Evolutionary conservation across 1,140 invertebrate species (phyloP).

Genomic region (Orius laevigatus): DNA sequence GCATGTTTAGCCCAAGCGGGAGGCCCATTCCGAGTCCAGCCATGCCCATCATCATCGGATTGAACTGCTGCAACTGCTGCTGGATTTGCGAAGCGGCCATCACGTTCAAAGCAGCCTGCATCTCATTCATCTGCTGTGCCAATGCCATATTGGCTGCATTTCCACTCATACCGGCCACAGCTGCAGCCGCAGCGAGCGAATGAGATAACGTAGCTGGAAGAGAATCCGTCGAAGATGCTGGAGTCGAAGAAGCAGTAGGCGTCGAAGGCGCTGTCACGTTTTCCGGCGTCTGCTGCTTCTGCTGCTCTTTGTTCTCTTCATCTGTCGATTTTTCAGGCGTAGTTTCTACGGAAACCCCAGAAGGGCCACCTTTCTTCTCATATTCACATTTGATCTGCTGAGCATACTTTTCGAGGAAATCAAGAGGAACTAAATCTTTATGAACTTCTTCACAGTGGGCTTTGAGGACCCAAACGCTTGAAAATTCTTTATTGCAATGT

Average conservation of each 20-base stretch:
- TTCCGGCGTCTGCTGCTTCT: conserved; percentile 27
- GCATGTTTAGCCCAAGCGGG: conserved; percentile 64
- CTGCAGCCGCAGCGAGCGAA: conserved; percentile 25
- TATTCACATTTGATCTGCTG: conserved; percentile 77
- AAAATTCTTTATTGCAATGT: conserved; percentile 85
- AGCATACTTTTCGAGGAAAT: conserved; percentile 80
- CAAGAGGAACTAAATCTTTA: conserved; percentile 72
- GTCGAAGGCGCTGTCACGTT: conserved; percentile 42
- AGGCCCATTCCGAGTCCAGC: conserved; percentile 48
- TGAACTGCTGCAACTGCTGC: conserved; percentile 59
- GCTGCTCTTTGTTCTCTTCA: conserved; percentile 30
- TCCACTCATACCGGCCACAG: conserved; percentile 13
- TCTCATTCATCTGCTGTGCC: conserved; percentile 65
- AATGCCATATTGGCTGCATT: conserved; percentile 32
- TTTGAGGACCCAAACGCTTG: conserved; percentile 88
- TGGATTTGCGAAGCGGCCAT: conserved; percentile 65
- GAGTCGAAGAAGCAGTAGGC: conserved; percentile 37
- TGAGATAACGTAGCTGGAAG: conserved; percentile 30
- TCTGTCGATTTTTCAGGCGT: conserved; percentile 32
- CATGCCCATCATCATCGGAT: conserved; percentile 65
- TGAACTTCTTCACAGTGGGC: conserved; percentile 91
- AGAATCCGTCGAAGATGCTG: conserved; percentile 42
- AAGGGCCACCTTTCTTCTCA: conserved; percentile 56
- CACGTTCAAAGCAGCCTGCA: conserved; percentile 70
- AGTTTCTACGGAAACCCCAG: conserved; percentile 16